Base-by-base conservation (phyloP, 1,140 invertebrate species). In the Papilio polyxenes region DNA sequence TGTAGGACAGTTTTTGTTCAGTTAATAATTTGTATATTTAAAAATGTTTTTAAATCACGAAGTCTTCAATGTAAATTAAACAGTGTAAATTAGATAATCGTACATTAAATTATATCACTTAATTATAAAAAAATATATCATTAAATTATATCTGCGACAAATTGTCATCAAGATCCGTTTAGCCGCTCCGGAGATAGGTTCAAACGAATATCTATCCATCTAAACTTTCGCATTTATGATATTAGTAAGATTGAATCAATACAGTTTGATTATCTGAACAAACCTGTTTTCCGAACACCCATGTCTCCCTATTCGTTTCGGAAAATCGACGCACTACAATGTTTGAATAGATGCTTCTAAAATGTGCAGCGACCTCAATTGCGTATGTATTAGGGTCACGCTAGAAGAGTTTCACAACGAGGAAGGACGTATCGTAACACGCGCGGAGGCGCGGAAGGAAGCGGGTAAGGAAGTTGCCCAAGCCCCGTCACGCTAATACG, bases 361-460 rank as follows among this genome's bases (percentile, higher is more conserved):
- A 53, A 23, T 53, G 20, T 53, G 17, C 9, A 53, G 20, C 13
- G 75, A 77, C 75, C 75, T 77, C 53, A 77, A 13, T 15, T 49
- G 31, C 75, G 49, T 56, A 48, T 77, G 1, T 49, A 77, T 23
- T 51, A 51, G 49, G 49, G 75, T 77, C 75, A 77, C 75, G 75
- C 75, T 77, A 77, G 75, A 51, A 51, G 48, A 31, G 48, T 53
- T 77, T 77, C 75, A 15, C 75, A 53, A 51, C 49, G 44, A 77
- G 49, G 75, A 77, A 77, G 48, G 75, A 77, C 49, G 44, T 77
- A 77, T 53, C 75, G 75, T 77, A 77, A 77, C 49, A 77, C 75
- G 75, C 48, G 49, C 15, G 75, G 17, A 51, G 48, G 75, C 20
- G 75, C 75, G 75, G 75, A 77, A 77, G 75, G 75, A 77, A 77